Conservation (phyloP, 2,888 invertebrate genomes). For the Oscheius sp. region DNA sequence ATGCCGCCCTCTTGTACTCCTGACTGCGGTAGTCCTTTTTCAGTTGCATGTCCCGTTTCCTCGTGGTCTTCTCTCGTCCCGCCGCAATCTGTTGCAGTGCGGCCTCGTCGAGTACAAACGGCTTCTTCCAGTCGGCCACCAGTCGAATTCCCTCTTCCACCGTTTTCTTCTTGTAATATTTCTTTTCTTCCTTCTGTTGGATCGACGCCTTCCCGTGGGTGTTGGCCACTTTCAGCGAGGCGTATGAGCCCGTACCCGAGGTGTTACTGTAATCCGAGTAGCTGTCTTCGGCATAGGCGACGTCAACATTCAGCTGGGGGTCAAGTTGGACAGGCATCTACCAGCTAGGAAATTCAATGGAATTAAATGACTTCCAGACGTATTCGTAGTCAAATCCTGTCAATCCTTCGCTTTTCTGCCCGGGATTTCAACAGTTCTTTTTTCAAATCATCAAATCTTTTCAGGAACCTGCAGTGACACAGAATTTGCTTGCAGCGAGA, state of each 20-base stretch:
- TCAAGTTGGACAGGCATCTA: background rate
- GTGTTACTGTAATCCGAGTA: background rate
- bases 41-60: background rate
- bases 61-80: background rate
- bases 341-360: too few relatives aligned
- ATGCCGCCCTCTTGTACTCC: slow-evolving; percentile 16
- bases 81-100: background rate
- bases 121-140: slow-evolving; percentile 3
- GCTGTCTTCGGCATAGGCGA: background rate
- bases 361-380: too few relatives aligned
- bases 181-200: background rate
- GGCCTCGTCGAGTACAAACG: background rate
- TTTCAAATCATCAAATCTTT: background rate
- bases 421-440: too few relatives aligned
- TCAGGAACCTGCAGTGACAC: slow-evolving; percentile 23
- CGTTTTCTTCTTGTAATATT: slow-evolving; percentile 3
- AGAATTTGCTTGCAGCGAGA: slow-evolving; percentile 12
- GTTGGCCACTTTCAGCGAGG: background rate
- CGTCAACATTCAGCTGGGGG: background rate
- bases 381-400: too few relatives aligned
- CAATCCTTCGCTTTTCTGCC: too few relatives aligned
- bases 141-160: slow-evolving; percentile 3
- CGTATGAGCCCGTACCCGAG: background rate
- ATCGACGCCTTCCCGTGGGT: background rate
- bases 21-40: background rate